Conservation (phyloP, 2,888 invertebrate species). For the Trichogramma dendrolimi region DNA sequence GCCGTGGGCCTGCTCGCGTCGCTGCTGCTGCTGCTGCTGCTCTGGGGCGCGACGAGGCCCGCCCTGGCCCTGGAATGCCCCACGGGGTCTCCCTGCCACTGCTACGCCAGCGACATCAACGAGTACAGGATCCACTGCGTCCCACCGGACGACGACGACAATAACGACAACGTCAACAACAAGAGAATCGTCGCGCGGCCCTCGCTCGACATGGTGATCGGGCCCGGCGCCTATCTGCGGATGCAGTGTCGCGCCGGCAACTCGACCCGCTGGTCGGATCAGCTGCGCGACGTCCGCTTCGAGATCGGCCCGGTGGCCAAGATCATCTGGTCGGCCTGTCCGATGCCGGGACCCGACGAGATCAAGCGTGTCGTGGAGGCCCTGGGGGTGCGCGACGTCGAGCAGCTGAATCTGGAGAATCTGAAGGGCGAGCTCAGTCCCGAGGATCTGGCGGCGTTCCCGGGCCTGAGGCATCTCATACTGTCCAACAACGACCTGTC, state of each 20-base stretch:
- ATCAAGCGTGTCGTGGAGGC: not conserved
- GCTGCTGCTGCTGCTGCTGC: too few relatives aligned
- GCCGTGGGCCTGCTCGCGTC: too few relatives aligned
- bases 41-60: not conserved
- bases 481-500: slow-evolving; percentile 50
- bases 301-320: not conserved
- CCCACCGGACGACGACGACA: not conserved
- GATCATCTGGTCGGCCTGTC: not conserved
- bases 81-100: not conserved
- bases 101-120: not conserved
- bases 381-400: not conserved
- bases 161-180: too few relatives aligned
- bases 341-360: not conserved
- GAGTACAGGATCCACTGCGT: slow-evolving; percentile 3
- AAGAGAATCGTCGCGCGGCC: not conserved
- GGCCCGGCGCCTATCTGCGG: not conserved
- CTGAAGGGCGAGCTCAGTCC: not conserved
- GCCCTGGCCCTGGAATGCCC: slow-evolving; percentile 4
- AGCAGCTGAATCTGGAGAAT: slow-evolving; percentile 9
- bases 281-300: not conserved
- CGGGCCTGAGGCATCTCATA: slow-evolving; percentile 6
- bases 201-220: slow-evolving; percentile 3
- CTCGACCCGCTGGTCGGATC: slow-evolving; percentile 10
- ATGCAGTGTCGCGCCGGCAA: slow-evolving; percentile 10
- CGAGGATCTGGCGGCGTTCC: slow-evolving; percentile 6